These are phyloP conservation scores for Anastrepha obliqua DNA, from an alignment of 1,140 invertebrate genomes.

Conservation along the genomic window DNA sequence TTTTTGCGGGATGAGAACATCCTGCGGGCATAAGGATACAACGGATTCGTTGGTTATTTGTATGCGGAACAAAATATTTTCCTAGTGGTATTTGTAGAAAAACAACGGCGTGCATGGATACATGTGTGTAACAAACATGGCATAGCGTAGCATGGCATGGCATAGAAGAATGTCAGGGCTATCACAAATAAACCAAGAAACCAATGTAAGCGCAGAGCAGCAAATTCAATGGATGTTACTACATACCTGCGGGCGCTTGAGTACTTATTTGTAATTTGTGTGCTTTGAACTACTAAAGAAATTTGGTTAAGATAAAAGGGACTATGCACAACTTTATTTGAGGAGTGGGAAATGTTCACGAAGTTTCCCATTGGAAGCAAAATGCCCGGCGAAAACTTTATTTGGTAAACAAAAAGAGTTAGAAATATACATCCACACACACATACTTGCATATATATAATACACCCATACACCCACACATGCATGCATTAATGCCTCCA, in stretches of 20 bases:
- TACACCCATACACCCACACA: no score
- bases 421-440: no score
- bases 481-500: neutral
- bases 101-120: neutral
- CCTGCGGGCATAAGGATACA: conserved; percentile 14
- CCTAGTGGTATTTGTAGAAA: conserved; percentile 49
- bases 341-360: neutral
- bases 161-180: conserved; percentile 31
- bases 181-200: conserved; percentile 34
- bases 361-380: neutral
- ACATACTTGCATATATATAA: no score
- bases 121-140: neutral
- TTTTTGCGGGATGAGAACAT: neutral
- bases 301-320: conserved; percentile 30
- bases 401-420: conserved; percentile 20
- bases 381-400: neutral
- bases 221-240: conserved; percentile 39
- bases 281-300: conserved; percentile 30
- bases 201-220: neutral
- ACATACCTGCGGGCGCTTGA: conserved; percentile 39
- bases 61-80: conserved; percentile 50
- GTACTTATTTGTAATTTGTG: conserved; percentile 39
- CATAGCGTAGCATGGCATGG: neutral
- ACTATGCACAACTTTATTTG: neutral
- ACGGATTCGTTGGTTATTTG: conserved; percentile 35